Evolutionary conservation across 1,140 invertebrate genomes (phyloP), one percentile per base, ranked within the genome.

Genomic region (Kradibia gibbosae): DNA sequence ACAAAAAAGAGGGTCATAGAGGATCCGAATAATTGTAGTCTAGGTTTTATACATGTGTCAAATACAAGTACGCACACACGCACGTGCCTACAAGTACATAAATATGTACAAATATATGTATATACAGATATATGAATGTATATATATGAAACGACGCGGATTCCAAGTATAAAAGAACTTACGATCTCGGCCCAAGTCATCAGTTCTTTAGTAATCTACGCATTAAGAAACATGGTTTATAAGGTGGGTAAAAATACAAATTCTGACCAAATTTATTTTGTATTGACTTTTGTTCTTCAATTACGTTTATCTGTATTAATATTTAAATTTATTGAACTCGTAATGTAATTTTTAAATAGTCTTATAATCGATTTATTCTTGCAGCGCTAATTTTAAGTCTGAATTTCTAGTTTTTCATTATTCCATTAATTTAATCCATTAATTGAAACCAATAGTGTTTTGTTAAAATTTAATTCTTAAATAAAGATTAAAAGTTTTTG

Each of bases 131-230:
- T 36, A 34, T 28, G n/a, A 2, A 31, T 45, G 42, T 45, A 39
- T 50, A 31, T 13, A 22, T 55, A 34, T 57, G 10, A 25, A 20
- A 36, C 15, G 60, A 39, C 53, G 82, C 85, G 83, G 85, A 87
- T 88, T 85, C 78, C 48, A 78, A 86, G 87, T 91, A 91, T 91
- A 91, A 89, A 91, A 90, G 89, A 88, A 85, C 87, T 86, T 83
- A 60, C 86, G 77, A 87, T 90, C 83, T 89, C 80, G 88, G 86
- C 88, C 87, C 73, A 62, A 85, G 85, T 83, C 86, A 91, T 91
- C 90, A 91, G 90, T 91, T 85, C 85, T 88, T 81, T 85, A 81
- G 80, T 85, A 86, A 87, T 87, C 86, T 83, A 87, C 85, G 83
- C 34, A 53, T 81, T 83, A 84, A 87, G 80, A 86, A 90, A 88